Conservation (phyloP, 2,797 vertebrate species). For the Labroides dimidiatus region DNA sequence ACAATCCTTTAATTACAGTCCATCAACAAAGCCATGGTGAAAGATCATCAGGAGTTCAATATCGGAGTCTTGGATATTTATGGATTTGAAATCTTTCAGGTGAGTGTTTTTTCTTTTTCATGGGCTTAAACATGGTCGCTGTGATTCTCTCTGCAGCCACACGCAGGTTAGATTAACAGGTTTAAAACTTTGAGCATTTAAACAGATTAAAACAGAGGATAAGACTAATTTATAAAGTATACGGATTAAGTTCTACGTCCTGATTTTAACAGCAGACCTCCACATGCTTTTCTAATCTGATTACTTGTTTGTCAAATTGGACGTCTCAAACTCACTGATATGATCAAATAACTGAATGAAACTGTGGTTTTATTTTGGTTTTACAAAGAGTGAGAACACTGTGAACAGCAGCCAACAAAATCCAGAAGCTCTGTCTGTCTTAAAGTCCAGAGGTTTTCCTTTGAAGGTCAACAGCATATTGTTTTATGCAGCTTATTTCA, state of each 20-base stretch:
- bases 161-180: slow-evolving; percentile 60
- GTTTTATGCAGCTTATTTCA: slow-evolving; percentile 12
- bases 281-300: slow-evolving; percentile 67
- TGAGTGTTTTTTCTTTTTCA: slow-evolving; percentile 70
- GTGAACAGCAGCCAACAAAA: slow-evolving; percentile 1
- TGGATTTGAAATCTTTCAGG: slow-evolving; percentile 99
- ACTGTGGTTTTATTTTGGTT: slow-evolving; percentile 23
- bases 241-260: slow-evolving; percentile 66
- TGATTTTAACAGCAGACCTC: slow-evolving; percentile 65
- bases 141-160: slow-evolving; percentile 23
- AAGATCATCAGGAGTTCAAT: slow-evolving; percentile 94
- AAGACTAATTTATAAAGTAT: slow-evolving; percentile 61
- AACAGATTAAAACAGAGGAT: slow-evolving; percentile 69
- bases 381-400: slow-evolving; percentile 9
- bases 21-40: slow-evolving; percentile 98
- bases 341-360: slow-evolving; percentile 24
- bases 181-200: slow-evolving; percentile 61
- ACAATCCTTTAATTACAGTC: slow-evolving; percentile 84
- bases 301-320: slow-evolving; percentile 64
- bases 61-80: slow-evolving; percentile 98
- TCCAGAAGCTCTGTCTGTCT: slow-evolving; percentile 4
- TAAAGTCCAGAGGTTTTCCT: slow-evolving; percentile 6
- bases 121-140: slow-evolving; percentile 17
- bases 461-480: slow-evolving; percentile 15
- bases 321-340: slow-evolving; percentile 26